Evolutionary conservation across 2,888 invertebrate species (phyloP).

Genomic region (Leptopilina myrica): DNA sequence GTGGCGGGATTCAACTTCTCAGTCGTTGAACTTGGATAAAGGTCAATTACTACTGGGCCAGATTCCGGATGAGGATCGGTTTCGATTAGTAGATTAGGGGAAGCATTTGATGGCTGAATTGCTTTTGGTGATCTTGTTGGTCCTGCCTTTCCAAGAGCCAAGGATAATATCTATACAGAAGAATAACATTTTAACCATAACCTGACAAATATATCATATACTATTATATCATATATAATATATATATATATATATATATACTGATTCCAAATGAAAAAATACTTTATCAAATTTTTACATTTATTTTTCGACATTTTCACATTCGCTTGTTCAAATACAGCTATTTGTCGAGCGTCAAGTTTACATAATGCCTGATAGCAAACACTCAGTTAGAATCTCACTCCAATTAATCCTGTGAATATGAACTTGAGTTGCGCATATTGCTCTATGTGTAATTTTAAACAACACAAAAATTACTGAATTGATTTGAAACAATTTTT

Average conservation of each 20-base stretch:
- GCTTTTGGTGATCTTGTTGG: conserved; percentile 73
- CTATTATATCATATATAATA: too few relatives aligned
- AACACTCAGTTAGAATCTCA: neutral
- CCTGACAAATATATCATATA: neutral
- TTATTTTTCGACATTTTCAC: neutral
- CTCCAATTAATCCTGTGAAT: conserved; percentile 15
- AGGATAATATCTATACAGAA: conserved; percentile 67
- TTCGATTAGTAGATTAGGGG: conserved; percentile 61
- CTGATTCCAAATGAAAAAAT: neutral
- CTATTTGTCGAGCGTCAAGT: neutral
- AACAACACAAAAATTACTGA: neutral
- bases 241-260: too few relatives aligned
- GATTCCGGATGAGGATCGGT: conserved; percentile 56
- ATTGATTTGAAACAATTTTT: neutral
- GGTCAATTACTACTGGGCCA: conserved; percentile 64
- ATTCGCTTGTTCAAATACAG: neutral
- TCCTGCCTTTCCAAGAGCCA: conserved; percentile 68
- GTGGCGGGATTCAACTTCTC: conserved; percentile 50
- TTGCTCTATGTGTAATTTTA: neutral
- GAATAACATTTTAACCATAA: neutral
- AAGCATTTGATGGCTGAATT: conserved; percentile 60
- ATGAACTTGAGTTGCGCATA: neutral
- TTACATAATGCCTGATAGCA: neutral
- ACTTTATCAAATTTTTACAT: too few relatives aligned
- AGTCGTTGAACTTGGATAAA: conserved; percentile 62